Evolutionary conservation across 2,797 vertebrate genomes (phyloP), one percentile per base, ranked within the genome.

Genomic region (Prionace glauca): DNA sequence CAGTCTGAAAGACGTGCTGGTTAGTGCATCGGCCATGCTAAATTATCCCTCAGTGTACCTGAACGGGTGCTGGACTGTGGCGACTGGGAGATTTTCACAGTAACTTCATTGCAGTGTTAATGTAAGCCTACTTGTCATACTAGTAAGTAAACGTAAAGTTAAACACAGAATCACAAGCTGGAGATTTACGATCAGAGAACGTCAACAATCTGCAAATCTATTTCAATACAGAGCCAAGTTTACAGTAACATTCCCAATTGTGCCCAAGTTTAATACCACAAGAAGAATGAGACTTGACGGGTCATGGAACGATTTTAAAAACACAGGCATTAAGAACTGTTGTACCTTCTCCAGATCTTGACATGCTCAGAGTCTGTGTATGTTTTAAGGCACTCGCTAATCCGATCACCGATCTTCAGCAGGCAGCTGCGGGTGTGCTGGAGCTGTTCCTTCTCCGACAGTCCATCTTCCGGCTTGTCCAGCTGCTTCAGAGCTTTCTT

Each of bases 401-500:
- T 99, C 50, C 99, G 98, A 97, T 99, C 99, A 95, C 99, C 99
- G 0, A 99, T 99, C 97, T 99, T 99, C 96, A 99, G 97, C 96
- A 99, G 98, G 96, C 99, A 99, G 96, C 98, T 98, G 91, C 99
- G 98, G 0, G 99, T 99, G 97, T 99, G 99, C 97, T 99, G 99
- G 95, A 99, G 98, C 97, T 99, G 99, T 74, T 99, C 99, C 96
- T 99, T 99, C 96, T 99, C 98, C 0, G 97, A 98, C 95, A 99
- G 97, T 36, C 99, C 99, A 96, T 99, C 99, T 93, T 99, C 99
- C 0, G 99, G 99, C 96, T 99, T 99, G 96, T 99, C 99, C 86
- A 99, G 97, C 97, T 99, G 99, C 96, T 99, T 99, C 96, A 99
- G 97, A n/a, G 99, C 99, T 97, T 99, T 99, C 95, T 99, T 99